Conservation (phyloP, 2,888 invertebrate genomes). For the Melipona bicolor region DNA sequence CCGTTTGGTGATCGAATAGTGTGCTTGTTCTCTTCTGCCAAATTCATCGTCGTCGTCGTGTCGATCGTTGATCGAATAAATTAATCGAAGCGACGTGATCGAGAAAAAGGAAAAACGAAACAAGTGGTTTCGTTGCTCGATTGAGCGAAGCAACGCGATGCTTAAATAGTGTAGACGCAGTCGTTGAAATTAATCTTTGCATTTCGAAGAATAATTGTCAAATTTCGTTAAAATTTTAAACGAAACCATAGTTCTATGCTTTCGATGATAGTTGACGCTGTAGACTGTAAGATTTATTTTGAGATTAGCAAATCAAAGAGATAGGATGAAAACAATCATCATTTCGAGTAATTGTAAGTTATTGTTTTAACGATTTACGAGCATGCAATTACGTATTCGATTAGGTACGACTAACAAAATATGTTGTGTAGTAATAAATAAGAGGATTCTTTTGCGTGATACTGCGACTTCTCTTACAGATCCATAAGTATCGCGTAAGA, state of each 20-base stretch:
- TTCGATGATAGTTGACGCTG: constrained; percentile 34
- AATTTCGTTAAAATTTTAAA: constrained; percentile 7
- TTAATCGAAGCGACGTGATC: constrained; percentile 2
- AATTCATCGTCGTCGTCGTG: not conserved
- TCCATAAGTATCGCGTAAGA: not conserved
- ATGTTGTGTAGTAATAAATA: constrained; percentile 16
- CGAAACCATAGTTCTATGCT: constrained; percentile 31
- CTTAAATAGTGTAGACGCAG: constrained; percentile 2
- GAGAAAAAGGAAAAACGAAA: not conserved
- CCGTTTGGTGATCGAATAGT: constrained; percentile 86
- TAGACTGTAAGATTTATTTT: constrained; percentile 33
- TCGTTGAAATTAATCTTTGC: constrained; percentile 13
- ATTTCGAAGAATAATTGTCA: not conserved
- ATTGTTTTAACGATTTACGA: constrained; percentile 8
- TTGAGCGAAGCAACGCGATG: not conserved
- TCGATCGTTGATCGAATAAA: constrained; percentile 21
- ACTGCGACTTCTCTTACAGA: constrained; percentile 3
- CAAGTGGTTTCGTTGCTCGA: not conserved
- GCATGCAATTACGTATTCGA: constrained; percentile 19
- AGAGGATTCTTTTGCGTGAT: constrained; percentile 9
- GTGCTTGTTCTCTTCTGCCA: not conserved
- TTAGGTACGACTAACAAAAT: constrained; percentile 30
- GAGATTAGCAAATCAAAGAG: constrained; percentile 17
- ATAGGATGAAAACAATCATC: constrained; percentile 3
- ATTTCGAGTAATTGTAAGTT: constrained; percentile 8